Base-by-base conservation (phyloP, 2,888 invertebrate species). In the Phytoseiulus persimilis region DNA sequence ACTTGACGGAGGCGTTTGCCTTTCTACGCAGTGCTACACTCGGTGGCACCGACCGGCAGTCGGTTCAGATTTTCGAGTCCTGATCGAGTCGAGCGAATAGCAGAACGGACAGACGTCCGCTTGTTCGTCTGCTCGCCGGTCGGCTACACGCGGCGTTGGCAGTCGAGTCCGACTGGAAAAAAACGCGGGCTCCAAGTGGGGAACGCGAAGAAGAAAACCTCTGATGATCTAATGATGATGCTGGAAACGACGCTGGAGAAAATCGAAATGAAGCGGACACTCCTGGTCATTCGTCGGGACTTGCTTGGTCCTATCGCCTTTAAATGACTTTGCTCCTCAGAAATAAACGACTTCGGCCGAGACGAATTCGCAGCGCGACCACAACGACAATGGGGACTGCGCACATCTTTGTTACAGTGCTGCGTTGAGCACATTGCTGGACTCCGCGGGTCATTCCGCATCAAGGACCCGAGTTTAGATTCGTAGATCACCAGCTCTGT, bases 261-360 rank as follows among this genome's bases (percentile, higher is more conserved):
- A 65, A 65, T 65, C 65, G 18, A 65, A 65, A 18, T 65, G 18
- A 65, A 65, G 28, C 65, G 65, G 65, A 65, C 65, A 65, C 65
- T 65, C 65, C 65, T 14, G 11, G 18, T 65, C 65, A 23, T 65
- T 65, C 65, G 5, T 65, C 65, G 65, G 11, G 18, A 65, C 28
- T 65, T 23, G 65, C 65, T 65, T 28, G 65, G 65, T 65, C 65
- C 65, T 65, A 28, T 65, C 65, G 65, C 65, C 65, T 28, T 65
- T 65, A 65, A 65, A 65, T 65, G 65, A 65, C 65, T 65, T 65
- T 65, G 65, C 65, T 65, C 65, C 65, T 65, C 65, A 65, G 65
- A 65, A 65, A 6, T 1, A 28, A 65, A 65, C 18, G 65, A 65
- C 65, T 65, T 65, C 65, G 65, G 18, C 14, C 65, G 18, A 23